phyloP scores from a whole-genome alignment of 2,888 invertebrate species.

The Limnephilus marmoratus region DNA sequence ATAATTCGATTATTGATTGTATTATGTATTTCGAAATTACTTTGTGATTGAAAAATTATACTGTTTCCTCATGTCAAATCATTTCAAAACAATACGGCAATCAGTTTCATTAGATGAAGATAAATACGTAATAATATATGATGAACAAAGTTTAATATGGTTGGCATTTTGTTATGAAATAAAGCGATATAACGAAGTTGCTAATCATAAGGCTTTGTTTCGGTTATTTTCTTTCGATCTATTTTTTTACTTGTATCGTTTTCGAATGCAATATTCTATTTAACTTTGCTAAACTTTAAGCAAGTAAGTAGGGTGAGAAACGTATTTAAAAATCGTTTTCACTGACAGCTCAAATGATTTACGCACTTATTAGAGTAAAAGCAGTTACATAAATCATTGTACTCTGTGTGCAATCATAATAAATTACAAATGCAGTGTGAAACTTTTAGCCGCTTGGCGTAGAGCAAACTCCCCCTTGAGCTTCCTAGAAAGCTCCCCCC shows the following conservation, averaged over 20 bases:
- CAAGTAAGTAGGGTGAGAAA: neutral
- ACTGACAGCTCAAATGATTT: constrained; percentile 41
- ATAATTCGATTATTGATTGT: neutral
- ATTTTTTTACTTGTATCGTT: neutral
- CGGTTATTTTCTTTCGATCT: too few relatives aligned
- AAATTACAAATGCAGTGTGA: constrained; percentile 60
- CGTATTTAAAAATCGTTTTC: constrained; percentile 11
- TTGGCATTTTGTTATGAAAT: too few relatives aligned
- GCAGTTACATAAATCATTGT: constrained; percentile 61
- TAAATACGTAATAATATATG: too few relatives aligned
- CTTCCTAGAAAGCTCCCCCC: constrained; percentile 49
- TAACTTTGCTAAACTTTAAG: neutral
- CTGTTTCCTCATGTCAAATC: too few relatives aligned
- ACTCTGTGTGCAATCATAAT: constrained; percentile 62
- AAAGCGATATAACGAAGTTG: too few relatives aligned
- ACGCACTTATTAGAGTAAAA: constrained; percentile 53
- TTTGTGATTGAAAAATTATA: neutral
- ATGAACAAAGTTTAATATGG: too few relatives aligned
- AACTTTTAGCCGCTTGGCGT: constrained; percentile 59
- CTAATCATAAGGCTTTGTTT: too few relatives aligned
- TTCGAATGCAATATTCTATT: neutral
- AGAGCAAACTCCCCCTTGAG: constrained; percentile 48
- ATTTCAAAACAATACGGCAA: too few relatives aligned
- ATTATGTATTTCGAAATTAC: neutral
- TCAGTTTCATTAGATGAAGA: too few relatives aligned